Conservation (phyloP, 2,888 invertebrate species). For the Sericinus montela region DNA sequence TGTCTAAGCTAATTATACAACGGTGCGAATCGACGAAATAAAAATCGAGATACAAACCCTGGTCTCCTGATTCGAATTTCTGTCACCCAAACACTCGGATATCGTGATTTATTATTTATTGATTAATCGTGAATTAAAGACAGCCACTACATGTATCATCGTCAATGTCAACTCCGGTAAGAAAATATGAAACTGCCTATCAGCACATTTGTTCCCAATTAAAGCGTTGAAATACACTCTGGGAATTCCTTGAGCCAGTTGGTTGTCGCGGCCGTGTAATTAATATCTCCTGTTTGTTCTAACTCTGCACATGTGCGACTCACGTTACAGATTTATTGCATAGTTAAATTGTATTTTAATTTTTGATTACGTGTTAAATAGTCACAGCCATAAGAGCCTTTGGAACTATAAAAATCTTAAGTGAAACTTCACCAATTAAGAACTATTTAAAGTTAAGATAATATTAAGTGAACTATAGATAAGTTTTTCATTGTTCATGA, state of each 20-base stretch:
- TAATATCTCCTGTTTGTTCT: constrained; percentile 55
- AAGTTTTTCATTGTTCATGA: no score
- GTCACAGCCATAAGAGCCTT: background rate
- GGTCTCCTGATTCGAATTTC: no score
- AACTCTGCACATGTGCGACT: constrained; percentile 58
- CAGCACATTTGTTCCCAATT: constrained; percentile 71
- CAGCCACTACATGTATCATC: background rate
- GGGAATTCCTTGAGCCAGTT: constrained; percentile 51
- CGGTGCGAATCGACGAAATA: no score
- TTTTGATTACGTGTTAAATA: constrained; percentile 22
- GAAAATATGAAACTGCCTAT: constrained; percentile 29
- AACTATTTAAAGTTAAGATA: no score
- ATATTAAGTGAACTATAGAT: no score
- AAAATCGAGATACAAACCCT: no score
- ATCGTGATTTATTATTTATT: no score
- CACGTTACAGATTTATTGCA: constrained; percentile 59
- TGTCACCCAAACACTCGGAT: no score
- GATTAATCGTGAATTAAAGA: no score
- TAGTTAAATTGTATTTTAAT: constrained; percentile 35
- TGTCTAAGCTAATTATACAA: no score
- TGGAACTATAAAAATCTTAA: no score
- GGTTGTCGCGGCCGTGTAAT: constrained; percentile 55
- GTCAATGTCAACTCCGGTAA: constrained; percentile 26
- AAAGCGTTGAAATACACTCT: constrained; percentile 64
- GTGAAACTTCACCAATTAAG: no score